These are phyloP conservation scores for Cactoblastis cactorum DNA, from an alignment of 2,888 invertebrate species.

Conservation along the genomic window DNA sequence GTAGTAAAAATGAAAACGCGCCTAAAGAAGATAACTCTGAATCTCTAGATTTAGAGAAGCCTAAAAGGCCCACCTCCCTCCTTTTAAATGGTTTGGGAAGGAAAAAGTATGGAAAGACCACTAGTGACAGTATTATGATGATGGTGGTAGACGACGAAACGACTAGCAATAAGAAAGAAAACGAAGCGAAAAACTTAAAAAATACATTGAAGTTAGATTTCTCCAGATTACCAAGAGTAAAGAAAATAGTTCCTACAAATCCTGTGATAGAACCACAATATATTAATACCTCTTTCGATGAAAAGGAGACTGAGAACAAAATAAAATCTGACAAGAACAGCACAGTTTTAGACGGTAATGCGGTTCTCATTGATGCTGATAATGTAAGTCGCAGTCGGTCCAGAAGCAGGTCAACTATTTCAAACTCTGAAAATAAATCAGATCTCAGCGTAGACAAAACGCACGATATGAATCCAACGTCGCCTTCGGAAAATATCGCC, in stretches of 20 bases:
- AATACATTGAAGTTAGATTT: slow-evolving; percentile 82
- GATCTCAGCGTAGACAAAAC: slow-evolving; percentile 53
- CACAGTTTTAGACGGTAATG: slow-evolving; percentile 40
- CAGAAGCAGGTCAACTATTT: slow-evolving; percentile 63
- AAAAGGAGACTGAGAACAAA: slow-evolving; percentile 57
- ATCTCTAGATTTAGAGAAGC: slow-evolving; percentile 54
- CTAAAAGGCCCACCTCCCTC: slow-evolving; percentile 74
- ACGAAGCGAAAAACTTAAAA: slow-evolving; percentile 52
- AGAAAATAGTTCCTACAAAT: slow-evolving; percentile 78
- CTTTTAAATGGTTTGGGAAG: slow-evolving; percentile 76
- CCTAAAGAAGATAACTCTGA: slow-evolving; percentile 24
- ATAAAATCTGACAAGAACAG: slow-evolving; percentile 46
- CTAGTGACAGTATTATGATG: slow-evolving; percentile 59
- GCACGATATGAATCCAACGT: slow-evolving; percentile 42
- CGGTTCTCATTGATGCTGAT: slow-evolving; percentile 38
- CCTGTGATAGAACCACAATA: slow-evolving; percentile 77
- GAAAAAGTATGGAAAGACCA: slow-evolving; percentile 68
- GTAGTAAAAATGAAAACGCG: slow-evolving; percentile 32
- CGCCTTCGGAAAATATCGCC: slow-evolving; percentile 41
- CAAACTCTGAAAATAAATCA: slow-evolving; percentile 74
- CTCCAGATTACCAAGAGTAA: slow-evolving; percentile 78
- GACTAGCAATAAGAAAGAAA: slow-evolving; percentile 49
- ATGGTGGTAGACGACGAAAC: slow-evolving; percentile 43
- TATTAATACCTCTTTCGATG: slow-evolving; percentile 52
- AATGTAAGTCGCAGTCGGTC: slow-evolving; percentile 55